Evolutionary conservation across 2,113 vertebrate genomes (phyloP).

Genomic region (Oceanodroma tethys): DNA sequence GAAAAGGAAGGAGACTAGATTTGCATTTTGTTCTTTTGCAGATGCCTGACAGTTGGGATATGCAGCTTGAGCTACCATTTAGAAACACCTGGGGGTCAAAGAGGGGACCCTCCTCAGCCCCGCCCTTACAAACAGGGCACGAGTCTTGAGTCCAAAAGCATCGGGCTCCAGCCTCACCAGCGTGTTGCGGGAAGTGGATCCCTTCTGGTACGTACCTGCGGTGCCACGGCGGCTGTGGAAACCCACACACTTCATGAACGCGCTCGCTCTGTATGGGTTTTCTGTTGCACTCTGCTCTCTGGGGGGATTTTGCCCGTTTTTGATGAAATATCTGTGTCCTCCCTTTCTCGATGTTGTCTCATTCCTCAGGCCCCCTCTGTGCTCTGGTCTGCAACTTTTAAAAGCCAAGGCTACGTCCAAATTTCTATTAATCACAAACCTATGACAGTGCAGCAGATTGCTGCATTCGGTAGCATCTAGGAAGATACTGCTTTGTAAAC

Average conservation of each 20-base stretch:
- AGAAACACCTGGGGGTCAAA: neutral
- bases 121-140: fast-evolving
- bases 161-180: neutral
- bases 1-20: neutral
- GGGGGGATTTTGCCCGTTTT: neutral
- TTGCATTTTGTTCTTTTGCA: neutral
- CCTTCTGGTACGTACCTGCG: fast-evolving
- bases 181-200: neutral
- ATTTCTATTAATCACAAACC: neutral
- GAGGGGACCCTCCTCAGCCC: neutral
- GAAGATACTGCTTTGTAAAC: neutral
- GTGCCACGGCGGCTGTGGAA: neutral
- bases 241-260: fast-evolving
- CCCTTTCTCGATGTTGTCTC: neutral
- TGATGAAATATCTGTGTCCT: neutral
- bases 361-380: neutral
- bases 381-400: neutral
- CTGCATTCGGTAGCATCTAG: neutral
- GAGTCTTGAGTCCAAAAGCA: neutral
- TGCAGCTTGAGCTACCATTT: neutral
- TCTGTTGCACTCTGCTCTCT: neutral
- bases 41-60: neutral
- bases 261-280: neutral
- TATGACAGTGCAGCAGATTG: neutral
- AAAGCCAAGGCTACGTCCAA: neutral